These are phyloP conservation scores for Delphinus delphis DNA, from an alignment of 2,113 vertebrate genomes.

Conservation along the genomic window DNA sequence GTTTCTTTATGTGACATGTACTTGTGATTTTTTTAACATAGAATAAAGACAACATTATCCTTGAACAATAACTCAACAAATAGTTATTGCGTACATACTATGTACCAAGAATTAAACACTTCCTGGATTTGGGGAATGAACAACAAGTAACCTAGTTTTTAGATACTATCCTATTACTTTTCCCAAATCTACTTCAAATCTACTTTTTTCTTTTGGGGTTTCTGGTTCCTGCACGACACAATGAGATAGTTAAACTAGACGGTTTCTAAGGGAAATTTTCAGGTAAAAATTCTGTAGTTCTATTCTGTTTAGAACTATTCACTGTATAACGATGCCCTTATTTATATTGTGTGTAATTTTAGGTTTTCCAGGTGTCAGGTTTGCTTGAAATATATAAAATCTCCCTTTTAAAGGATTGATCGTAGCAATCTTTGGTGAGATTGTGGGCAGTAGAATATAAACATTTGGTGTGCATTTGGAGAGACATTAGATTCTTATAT, in stretches of 20 bases:
- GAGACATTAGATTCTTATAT: background rate
- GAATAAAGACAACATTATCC: background rate
- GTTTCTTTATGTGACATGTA: background rate
- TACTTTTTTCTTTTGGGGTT: background rate
- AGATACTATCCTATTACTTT: background rate
- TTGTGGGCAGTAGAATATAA: background rate
- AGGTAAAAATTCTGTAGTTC: background rate
- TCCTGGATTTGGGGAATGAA: background rate
- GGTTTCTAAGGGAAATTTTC: background rate
- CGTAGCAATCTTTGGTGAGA: background rate
- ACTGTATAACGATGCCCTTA: background rate
- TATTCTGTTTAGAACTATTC: background rate
- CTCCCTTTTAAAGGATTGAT: background rate
- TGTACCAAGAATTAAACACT: background rate
- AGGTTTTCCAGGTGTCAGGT: background rate
- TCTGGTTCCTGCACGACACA: background rate
- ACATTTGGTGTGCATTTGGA: background rate
- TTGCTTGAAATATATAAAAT: slow-evolving; percentile 12
- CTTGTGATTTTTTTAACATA: background rate
- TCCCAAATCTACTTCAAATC: background rate
- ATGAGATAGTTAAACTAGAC: background rate
- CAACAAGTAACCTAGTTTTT: background rate
- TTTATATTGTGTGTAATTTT: background rate
- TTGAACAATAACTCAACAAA: background rate
- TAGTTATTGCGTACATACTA: background rate